Evolutionary conservation across 2,113 vertebrate genomes (phyloP).

Genomic region (Lagopus leucura): DNA sequence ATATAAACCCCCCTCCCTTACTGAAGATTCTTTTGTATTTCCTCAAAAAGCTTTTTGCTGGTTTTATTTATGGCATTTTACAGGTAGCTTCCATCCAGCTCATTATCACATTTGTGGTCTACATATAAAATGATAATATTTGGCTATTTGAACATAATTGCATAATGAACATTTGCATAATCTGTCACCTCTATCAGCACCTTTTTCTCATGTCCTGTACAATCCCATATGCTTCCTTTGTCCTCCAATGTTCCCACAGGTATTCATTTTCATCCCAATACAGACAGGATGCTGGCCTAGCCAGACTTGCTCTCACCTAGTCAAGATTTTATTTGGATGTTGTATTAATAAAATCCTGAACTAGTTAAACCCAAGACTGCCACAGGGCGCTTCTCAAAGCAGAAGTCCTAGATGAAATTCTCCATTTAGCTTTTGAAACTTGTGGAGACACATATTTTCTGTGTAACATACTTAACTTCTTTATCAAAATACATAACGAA

Average conservation of each 20-base stretch:
- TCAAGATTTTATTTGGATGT: background rate
- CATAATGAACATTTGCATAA: background rate
- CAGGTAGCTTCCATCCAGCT: background rate
- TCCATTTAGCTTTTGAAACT: background rate
- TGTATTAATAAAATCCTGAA: background rate
- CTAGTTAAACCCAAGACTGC: background rate
- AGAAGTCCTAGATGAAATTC: background rate
- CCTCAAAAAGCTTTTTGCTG: background rate
- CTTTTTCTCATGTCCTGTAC: background rate
- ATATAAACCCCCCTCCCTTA: background rate
- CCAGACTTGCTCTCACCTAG: background rate
- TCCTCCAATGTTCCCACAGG: background rate
- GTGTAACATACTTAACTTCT: background rate
- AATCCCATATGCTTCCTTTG: background rate
- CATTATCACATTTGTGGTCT: background rate
- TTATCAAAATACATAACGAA: background rate
- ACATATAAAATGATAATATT: background rate
- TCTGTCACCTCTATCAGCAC: background rate
- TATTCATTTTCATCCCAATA: background rate
- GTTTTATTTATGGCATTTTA: background rate
- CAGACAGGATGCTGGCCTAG: background rate
- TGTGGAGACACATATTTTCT: background rate
- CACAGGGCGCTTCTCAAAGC: background rate
- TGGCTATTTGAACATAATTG: background rate
- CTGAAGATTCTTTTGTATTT: background rate